Evolutionary conservation across 2,888 invertebrate genomes (phyloP), one percentile per base, ranked within the genome.

Genomic region (Trimorus sp.): DNA sequence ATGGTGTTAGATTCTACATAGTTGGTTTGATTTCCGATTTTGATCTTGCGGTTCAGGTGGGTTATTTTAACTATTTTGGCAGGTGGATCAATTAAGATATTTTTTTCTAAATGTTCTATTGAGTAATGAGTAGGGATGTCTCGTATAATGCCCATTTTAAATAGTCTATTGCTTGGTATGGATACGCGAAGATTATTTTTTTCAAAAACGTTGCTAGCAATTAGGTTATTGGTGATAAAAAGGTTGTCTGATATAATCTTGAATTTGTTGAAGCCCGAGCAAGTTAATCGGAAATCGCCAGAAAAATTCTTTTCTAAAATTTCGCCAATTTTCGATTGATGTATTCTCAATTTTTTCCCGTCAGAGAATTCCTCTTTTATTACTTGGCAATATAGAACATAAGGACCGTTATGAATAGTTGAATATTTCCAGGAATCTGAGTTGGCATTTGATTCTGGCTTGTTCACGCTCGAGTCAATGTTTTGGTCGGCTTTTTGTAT

Each of bases 191-290:
- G 36, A 36, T 63, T 63, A 12, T 63, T 63, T 36, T 63, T 49
- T 26, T 5, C n/a, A 36, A 63, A 49, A 14, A 14, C 12, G 0
- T n/a, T 16, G n/a, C 49, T 36, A 15, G 3, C 4, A 26, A 49
- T 11, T 0, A 63, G 5, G n/a, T 48, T 12, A 36, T 63, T 63
- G n/a, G 62, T 49, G 3, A 36, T 16, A 48, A 49, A 36, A 48
- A 45, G 0, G 49, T 63, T 16, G 42, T 49, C 48, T 7, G 62
- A 49, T 2, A 36, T 12, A 8, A 63, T 63, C 49, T 63, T 63
- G 48, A 63, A 63, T 48, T 63, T 63, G 11, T 63, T 63, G 36
- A 63, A 63, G n/a, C 48, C 49, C 11, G 38, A 26, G 12, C 11
- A 49, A 11, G 48, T 7, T n/a, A 63, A 1, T 26, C 62, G 48